Evolutionary conservation across 2,113 vertebrate species (phyloP).

Genomic region (Murina feae): DNA sequence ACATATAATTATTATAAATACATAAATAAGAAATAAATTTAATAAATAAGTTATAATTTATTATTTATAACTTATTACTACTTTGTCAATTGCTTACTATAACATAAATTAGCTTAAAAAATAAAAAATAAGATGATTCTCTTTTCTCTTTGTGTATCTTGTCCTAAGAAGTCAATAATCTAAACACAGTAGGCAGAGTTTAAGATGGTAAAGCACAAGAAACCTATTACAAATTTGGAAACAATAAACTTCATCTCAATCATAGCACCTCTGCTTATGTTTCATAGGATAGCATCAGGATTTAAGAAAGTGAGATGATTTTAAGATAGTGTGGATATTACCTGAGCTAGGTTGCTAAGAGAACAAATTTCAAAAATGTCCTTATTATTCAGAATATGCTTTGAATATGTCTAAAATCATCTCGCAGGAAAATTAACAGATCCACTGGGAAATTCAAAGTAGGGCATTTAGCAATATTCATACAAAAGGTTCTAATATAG

Average conservation of each 20-base stretch:
- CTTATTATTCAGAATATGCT: conserved; percentile 80
- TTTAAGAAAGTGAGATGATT: conserved; percentile 46
- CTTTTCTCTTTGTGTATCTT: background rate
- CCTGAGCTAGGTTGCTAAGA: conserved; percentile 80
- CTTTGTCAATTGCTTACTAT: background rate
- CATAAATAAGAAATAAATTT: background rate
- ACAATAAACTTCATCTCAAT: background rate
- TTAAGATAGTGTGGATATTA: conserved; percentile 67
- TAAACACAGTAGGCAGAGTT: background rate
- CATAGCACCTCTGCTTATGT: background rate
- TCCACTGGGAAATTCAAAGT: conserved; percentile 85
- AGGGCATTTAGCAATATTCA: conserved; percentile 78
- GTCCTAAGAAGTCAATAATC: background rate
- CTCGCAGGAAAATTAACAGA: conserved; percentile 81
- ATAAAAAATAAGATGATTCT: background rate
- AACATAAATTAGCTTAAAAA: background rate
- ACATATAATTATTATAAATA: background rate
- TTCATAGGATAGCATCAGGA: background rate
- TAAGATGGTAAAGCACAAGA: background rate
- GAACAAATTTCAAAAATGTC: conserved; percentile 70
- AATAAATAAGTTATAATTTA: background rate
- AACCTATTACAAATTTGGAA: background rate
- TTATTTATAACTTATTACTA: background rate
- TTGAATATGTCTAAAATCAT: conserved; percentile 78
- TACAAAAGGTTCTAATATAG: conserved; percentile 78